phyloP scores from a whole-genome alignment of 2,888 invertebrate genomes.

The Rotaria socialis region DNA sequence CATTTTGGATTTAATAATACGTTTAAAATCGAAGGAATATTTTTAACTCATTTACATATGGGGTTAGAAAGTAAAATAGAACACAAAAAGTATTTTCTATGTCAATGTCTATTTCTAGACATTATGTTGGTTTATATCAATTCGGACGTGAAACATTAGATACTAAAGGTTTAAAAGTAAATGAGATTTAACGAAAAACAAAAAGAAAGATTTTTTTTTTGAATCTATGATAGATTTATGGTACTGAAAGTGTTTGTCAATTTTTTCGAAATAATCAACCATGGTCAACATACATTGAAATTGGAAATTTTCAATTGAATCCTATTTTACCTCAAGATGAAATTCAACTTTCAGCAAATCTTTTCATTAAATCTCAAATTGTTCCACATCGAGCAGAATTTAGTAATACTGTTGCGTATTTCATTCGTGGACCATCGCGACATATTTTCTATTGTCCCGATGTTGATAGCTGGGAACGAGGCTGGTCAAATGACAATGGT shows the following conservation, averaged over 20 bases:
- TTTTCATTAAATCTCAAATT: background rate
- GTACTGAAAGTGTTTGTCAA: slow-evolving; percentile 1
- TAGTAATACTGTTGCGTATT: background rate
- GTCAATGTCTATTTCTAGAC: background rate
- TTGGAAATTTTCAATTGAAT: background rate
- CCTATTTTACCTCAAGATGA: background rate
- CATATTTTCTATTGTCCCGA: background rate
- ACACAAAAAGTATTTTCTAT: background rate
- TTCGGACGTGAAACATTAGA: slow-evolving; percentile 3
- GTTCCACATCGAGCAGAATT: slow-evolving; percentile 22
- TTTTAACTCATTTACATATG: slow-evolving; percentile 10
- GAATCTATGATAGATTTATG: background rate
- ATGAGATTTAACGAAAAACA: background rate
- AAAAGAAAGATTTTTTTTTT: background rate
- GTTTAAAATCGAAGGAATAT: background rate
- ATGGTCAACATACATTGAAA: background rate
- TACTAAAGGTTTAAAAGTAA: background rate
- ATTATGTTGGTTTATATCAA: background rate
- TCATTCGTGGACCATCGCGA: background rate
- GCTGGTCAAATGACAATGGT: background rate
- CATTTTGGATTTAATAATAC: background rate
- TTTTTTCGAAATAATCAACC: background rate
- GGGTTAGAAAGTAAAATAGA: background rate
- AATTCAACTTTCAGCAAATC: background rate
- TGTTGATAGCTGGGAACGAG: slow-evolving; percentile 7